Evolutionary conservation across 2,888 invertebrate genomes (phyloP).

Genomic region (Caenorhabditis wallacei): DNA sequence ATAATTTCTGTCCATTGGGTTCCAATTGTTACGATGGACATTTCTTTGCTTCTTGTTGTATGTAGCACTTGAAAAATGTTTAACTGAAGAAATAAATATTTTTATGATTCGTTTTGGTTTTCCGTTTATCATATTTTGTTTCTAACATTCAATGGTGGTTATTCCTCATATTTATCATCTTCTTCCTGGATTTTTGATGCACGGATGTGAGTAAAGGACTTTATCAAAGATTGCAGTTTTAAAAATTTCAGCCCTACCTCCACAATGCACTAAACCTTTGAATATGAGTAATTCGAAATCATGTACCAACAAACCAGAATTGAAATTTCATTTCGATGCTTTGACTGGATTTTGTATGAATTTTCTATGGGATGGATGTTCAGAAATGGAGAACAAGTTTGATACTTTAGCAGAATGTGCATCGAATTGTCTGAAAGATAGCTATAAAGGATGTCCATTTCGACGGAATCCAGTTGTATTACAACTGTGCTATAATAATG

Average conservation of each 20-base stretch:
- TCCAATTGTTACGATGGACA: slow-evolving; percentile 62
- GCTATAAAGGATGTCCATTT: slow-evolving; percentile 49
- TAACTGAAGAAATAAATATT: slow-evolving; percentile 14
- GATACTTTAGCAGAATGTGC: slow-evolving; percentile 15
- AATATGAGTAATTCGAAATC: not conserved
- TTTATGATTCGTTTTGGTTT: slow-evolving; percentile 17
- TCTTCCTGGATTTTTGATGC: slow-evolving; percentile 30
- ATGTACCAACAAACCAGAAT: not conserved
- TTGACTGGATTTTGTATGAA: slow-evolving; percentile 45
- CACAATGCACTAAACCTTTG: slow-evolving; percentile 8
- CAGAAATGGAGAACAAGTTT: slow-evolving; percentile 19
- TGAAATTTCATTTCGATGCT: slow-evolving; percentile 35
- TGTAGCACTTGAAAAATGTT: slow-evolving; percentile 22
- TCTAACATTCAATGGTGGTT: slow-evolving; percentile 12
- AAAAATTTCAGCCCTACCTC: slow-evolving; percentile 13
- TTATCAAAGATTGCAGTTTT: not conserved
- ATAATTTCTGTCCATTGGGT: slow-evolving; percentile 68
- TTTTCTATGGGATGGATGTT: slow-evolving; percentile 9
- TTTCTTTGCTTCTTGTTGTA: slow-evolving; percentile 70
- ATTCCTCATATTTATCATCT: slow-evolving; percentile 52
- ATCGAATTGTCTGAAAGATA: slow-evolving; percentile 16
- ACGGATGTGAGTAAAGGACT: not conserved
- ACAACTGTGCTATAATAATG: slow-evolving; percentile 6
- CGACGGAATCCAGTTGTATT: slow-evolving; percentile 33
- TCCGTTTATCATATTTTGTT: not conserved